phyloP scores from a whole-genome alignment of 2,888 invertebrate species.

The Drosophila histrio region DNA sequence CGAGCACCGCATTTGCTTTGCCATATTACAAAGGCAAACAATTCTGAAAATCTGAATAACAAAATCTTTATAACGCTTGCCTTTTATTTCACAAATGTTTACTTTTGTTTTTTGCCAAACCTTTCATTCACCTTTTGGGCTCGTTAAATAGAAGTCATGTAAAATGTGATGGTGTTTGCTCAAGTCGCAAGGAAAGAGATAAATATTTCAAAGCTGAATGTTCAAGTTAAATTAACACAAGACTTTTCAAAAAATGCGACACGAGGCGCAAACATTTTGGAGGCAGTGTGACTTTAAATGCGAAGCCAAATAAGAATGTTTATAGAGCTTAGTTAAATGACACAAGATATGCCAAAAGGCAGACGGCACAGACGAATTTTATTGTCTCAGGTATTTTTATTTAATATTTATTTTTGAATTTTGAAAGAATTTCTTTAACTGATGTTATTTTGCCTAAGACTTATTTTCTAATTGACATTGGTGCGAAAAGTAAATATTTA shows the following conservation, averaged over 20 bases:
- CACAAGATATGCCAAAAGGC: slow-evolving; percentile 10
- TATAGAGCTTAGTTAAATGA: slow-evolving; percentile 25
- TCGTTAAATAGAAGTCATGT: slow-evolving; percentile 24
- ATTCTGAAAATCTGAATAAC: slow-evolving; percentile 35
- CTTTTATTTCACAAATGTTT: slow-evolving; percentile 25
- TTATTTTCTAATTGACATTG: neutral
- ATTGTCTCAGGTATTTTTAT: slow-evolving; percentile 7
- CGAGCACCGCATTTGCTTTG: slow-evolving; percentile 32
- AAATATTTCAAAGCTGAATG: slow-evolving; percentile 32
- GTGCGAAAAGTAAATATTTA: neutral
- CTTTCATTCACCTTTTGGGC: slow-evolving; percentile 42
- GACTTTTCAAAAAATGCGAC: slow-evolving; percentile 10
- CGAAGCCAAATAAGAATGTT: slow-evolving; percentile 31
- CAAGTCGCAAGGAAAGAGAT: slow-evolving; percentile 35
- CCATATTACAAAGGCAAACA: slow-evolving; percentile 44
- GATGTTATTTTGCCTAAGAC: neutral
- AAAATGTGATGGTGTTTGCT: slow-evolving; percentile 43
- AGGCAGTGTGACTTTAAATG: slow-evolving; percentile 43
- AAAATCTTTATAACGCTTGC: slow-evolving; percentile 34
- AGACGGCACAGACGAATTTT: neutral
- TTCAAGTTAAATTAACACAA: slow-evolving; percentile 18
- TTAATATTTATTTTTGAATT: neutral
- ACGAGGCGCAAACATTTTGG: slow-evolving; percentile 29
- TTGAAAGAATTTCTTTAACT: neutral
- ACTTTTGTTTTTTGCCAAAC: slow-evolving; percentile 26